Evolutionary conservation across 1,140 invertebrate genomes (phyloP), one percentile per base, ranked within the genome.

Genomic region (Ridgeia piscesae): DNA sequence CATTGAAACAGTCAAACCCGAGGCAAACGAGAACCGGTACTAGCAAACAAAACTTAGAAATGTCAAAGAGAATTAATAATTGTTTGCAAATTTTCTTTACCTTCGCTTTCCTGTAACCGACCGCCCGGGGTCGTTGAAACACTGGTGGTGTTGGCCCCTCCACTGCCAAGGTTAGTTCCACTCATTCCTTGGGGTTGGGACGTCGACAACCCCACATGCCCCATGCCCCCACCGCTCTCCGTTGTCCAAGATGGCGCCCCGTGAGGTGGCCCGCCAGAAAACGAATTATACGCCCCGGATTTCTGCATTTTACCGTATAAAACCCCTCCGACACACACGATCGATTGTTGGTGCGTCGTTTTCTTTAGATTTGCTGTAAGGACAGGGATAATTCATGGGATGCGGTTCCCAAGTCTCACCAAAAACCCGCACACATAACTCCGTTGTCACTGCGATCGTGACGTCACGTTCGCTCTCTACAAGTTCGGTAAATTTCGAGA

Each of bases 271-370:
- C 89, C 33, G 89, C 89, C 89, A 90, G 34, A 34, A 90, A 34
- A 90, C 35, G 89, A 90, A 90, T 77, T 77, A 77, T 77, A 90
- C 89, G 89, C 89, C 89, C 89, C 89, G 89, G 89, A 90, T 90
- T 90, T 90, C 89, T 90, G 21, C 89, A 90, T 90, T 42, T 90
- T 42, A 34, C 89, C 89, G 58, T 77, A 77, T 77, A 77, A 77
- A 77, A 17, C 58, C 58, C 17, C 58, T 77, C 58, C 27, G 58
- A 77, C 17, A 21, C 58, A 77, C 6, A 77, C 11, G 58, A 77
- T 77, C 58, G 58, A 77, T 77, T 77, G 58, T 77, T 77, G 58
- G 58, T 31, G 58, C 58, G 58, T 77, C 58, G 58, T 77, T 77
- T 77, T 77, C 58, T 77, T 77, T 77, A 9, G 58, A 77, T 77